Evolutionary conservation across 30 jellyfish, hydroid and myxozoan species (phyloP).

Genomic region (Clytia hemisphaerica): DNA sequence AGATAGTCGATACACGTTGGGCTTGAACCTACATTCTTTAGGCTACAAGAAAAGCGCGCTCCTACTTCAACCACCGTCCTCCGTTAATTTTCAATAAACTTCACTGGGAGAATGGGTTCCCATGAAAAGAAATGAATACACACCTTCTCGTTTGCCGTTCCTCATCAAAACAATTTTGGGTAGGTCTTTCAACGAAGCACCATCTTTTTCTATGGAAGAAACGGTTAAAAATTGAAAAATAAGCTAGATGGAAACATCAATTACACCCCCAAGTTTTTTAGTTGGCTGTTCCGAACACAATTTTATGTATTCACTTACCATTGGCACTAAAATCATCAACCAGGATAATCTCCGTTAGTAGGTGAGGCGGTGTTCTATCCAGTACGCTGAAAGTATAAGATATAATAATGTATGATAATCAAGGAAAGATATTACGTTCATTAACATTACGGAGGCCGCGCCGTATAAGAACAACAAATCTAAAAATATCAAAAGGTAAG

Average conservation of each 20-base stretch:
- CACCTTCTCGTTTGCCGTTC: slow-evolving; percentile 66
- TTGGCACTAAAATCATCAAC: slow-evolving; percentile 77
- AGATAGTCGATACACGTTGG: too few species aligned
- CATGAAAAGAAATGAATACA: not conserved
- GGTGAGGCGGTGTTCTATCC: slow-evolving; percentile 48
- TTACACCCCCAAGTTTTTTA: too few species aligned
- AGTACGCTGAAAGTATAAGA: slow-evolving; percentile 56
- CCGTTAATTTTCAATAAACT: too few species aligned
- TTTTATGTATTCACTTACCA: slow-evolving; percentile 52
- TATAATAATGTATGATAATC: too few species aligned
- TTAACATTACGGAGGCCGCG: too few species aligned
- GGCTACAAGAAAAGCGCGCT: too few species aligned
- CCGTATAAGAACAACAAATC: too few species aligned
- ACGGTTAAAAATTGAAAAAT: not conserved
- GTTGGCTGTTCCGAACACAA: too few species aligned
- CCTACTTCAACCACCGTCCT: too few species aligned
- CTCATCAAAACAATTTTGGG: slow-evolving; percentile 52
- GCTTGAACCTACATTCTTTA: too few species aligned
- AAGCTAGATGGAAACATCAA: not conserved
- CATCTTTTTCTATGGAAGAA: slow-evolving; percentile 67
- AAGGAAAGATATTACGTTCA: too few species aligned
- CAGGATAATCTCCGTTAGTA: slow-evolving; percentile 63
- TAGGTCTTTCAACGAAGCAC: slow-evolving; percentile 28
- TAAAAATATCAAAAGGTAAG: too few species aligned
- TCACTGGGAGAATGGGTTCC: not conserved